Conservation (phyloP, 1,140 invertebrate species). For the Cylas formicarius region DNA sequence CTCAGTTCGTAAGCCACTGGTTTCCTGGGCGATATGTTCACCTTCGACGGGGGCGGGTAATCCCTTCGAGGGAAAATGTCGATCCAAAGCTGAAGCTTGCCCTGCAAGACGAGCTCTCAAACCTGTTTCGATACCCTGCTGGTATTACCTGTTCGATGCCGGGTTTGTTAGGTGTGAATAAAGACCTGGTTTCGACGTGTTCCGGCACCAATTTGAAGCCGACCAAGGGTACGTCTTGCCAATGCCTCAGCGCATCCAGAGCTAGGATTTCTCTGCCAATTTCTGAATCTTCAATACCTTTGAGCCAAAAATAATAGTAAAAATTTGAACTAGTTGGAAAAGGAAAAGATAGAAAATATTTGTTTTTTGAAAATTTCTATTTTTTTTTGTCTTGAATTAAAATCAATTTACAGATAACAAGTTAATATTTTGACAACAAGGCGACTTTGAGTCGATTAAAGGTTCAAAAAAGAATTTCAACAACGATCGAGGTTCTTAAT, state of each 20-base stretch:
- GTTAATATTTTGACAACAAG: too few relatives aligned
- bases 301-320: constrained; percentile 1
- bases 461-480: too few relatives aligned
- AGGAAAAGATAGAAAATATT: too few relatives aligned
- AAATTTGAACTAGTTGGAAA: too few relatives aligned
- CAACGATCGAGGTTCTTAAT: too few relatives aligned
- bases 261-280: constrained; percentile 53
- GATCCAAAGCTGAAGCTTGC: constrained; percentile 84
- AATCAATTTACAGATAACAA: too few relatives aligned
- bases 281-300: constrained; percentile 18
- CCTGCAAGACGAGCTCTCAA: constrained; percentile 45
- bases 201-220: constrained; percentile 77
- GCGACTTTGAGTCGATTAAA: too few relatives aligned
- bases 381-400: background rate
- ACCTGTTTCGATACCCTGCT: background rate
- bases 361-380: constrained; percentile 1
- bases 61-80: constrained; percentile 72
- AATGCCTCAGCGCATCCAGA: constrained; percentile 60
- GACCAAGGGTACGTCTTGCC: constrained; percentile 64
- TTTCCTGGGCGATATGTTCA: constrained; percentile 70
- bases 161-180: constrained; percentile 68
- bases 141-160: constrained; percentile 69
- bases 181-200: constrained; percentile 77
- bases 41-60: constrained; percentile 49
- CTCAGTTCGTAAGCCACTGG: constrained; percentile 74